Base-by-base conservation (phyloP, 1,140 invertebrate species). In the Bombus pascuorum region DNA sequence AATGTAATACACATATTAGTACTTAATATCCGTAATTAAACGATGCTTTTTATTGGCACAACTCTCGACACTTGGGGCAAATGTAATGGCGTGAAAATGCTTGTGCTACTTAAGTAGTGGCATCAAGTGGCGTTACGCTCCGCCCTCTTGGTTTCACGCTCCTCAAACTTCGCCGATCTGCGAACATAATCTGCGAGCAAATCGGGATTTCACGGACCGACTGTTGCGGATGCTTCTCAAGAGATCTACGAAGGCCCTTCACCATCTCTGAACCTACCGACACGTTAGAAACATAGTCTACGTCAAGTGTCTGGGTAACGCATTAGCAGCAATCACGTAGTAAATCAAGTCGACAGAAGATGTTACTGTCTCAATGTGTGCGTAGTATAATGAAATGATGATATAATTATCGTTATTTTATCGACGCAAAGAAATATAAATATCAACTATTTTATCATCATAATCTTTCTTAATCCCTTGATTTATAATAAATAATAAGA, bases 201-300 rank as follows among this genome's bases (percentile, higher is more conserved):
- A 94, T 94, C 91, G 90, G 90, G 91, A 95, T 94, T 95, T 94
- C 91, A 92, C 91, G 93, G 93, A 81, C 87, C 91, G 91, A 82
- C 91, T 90, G 89, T 79, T 78, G 81, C 73, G 89, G 91, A 91
- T 89, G 92, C 93, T 91, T 90, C 87, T 89, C 88, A 62, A 72
- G 32, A 80, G 81, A 87, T 90, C 86, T 86, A 87, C 82, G 71
- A 87, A 44, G 79, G 83, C 47, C n/a, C 82, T 68, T 66, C 47
- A 73, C 86, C n/a, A 83, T 86, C 32, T 59, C 44, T 28, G 65
- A 62, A 77, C 79, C 82, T 83, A 82, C 89, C 80, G 68, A 81
- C 85, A 70, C 62, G 37, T 65, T 83, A 59, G 82, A 81, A 87
- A 90, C 72, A 77, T 59, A 3, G 22, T n/a, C 28, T 34, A 83